These are phyloP conservation scores for Tipula confusa DNA, from an alignment of 2,888 invertebrate species.

Conservation along the genomic window DNA sequence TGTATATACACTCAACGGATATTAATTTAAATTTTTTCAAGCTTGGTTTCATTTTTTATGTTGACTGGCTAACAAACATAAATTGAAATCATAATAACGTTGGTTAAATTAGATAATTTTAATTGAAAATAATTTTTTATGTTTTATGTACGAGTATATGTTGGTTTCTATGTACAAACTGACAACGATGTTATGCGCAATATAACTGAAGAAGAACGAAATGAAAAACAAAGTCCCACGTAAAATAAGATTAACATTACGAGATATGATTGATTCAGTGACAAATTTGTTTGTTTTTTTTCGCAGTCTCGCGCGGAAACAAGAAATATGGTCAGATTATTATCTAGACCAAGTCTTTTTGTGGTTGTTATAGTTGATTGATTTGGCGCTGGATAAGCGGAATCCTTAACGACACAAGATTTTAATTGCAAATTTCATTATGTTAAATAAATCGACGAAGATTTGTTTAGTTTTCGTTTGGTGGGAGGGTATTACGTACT, in stretches of 20 bases:
- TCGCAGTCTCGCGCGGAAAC: neutral
- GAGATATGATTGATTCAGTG: neutral
- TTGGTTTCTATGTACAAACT: neutral
- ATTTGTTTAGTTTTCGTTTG: neutral
- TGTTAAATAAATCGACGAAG: too few relatives aligned
- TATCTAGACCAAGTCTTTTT: neutral
- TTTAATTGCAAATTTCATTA: neutral
- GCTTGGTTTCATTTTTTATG: neutral
- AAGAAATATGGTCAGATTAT: neutral
- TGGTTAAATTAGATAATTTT: conserved; percentile 9
- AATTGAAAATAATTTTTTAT: neutral
- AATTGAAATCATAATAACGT: neutral
- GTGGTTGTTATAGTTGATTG: neutral
- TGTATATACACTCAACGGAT: neutral
- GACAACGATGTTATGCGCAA: neutral
- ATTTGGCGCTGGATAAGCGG: neutral
- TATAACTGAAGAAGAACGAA: neutral
- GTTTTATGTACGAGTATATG: neutral
- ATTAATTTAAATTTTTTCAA: conserved; percentile 8
- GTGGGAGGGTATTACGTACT: neutral
- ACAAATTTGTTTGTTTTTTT: neutral
- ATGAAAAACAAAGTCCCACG: neutral
- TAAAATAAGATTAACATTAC: neutral
- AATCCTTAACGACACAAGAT: neutral
- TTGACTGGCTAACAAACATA: neutral